Evolutionary conservation across 2,888 invertebrate genomes (phyloP).

Genomic region (Aleiodes alternator): DNA sequence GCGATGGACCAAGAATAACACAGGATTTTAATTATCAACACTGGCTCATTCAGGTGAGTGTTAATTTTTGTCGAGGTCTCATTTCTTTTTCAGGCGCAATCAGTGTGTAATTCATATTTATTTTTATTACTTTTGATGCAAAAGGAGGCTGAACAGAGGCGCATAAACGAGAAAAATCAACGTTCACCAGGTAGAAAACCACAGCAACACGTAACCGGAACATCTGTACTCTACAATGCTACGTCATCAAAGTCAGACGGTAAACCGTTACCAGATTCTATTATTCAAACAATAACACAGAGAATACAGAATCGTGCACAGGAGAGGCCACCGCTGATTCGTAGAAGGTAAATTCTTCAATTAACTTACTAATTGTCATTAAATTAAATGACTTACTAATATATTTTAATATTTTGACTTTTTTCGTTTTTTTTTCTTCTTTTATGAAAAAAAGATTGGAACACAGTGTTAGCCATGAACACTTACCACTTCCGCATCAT

Average conservation of each 20-base stretch:
- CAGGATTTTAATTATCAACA: constrained; percentile 86
- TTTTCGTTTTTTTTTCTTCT: constrained; percentile 43
- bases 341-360: constrained; percentile 54
- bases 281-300: constrained; percentile 83
- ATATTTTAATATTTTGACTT: constrained; percentile 1
- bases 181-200: constrained; percentile 68
- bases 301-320: constrained; percentile 80
- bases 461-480: constrained; percentile 72
- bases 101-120: neutral
- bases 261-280: constrained; percentile 83
- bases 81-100: neutral
- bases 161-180: constrained; percentile 83
- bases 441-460: constrained; percentile 61
- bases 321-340: constrained; percentile 70
- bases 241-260: constrained; percentile 70
- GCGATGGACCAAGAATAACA: constrained; percentile 70
- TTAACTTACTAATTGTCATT: neutral
- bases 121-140: neutral
- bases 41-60: constrained; percentile 89
- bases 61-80: constrained; percentile 31
- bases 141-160: constrained; percentile 92
- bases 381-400: constrained; percentile 16
- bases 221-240: constrained; percentile 69
- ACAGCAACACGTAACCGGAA: constrained; percentile 75
- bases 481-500: constrained; percentile 62